Percentiles rank a stretch among this genome's conserved stretches.
Conservation (phyloP, 2,797 vertebrate species). For the Botia kubotai region DNA sequence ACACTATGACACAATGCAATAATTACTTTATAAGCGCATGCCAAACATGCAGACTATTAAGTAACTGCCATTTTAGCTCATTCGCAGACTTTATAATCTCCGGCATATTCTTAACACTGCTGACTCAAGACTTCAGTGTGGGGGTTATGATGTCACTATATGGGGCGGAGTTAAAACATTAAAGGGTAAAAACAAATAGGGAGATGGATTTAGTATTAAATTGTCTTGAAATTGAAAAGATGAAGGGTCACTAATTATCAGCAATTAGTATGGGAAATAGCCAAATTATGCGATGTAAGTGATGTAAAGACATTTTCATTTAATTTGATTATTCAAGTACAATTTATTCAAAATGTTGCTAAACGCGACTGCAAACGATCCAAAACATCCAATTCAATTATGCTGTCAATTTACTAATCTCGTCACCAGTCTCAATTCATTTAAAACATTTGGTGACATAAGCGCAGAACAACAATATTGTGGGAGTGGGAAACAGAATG, state of each 20-base stretch:
- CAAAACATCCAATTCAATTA: background rate
- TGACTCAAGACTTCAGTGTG: constrained; percentile 12
- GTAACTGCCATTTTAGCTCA: constrained; percentile 20
- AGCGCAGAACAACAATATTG: constrained; percentile 42
- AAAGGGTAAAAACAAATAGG: background rate
- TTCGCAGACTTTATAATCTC: constrained; percentile 35
- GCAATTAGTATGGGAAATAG: background rate
- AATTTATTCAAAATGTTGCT: background rate
- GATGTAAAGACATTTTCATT: background rate
- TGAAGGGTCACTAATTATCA: background rate
- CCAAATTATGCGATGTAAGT: background rate
- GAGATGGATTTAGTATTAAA: constrained; percentile 5
- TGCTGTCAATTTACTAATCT: too few relatives aligned
- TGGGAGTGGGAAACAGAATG: constrained; percentile 29
- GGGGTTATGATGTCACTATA: constrained; percentile 13
- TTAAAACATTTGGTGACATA: background rate
- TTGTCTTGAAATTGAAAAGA: background rate
- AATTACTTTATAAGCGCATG: constrained; percentile 8
- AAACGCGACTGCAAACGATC: background rate
- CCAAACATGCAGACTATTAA: constrained; percentile 16
- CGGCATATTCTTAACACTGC: constrained; percentile 35
- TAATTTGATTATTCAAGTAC: background rate
- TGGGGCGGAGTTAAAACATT: background rate
- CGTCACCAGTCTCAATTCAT: background rate
- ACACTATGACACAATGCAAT: background rate